A percentile compares a stretch with the other conserved stretches of the same genome.
Conservation (phyloP, 1,140 invertebrate species). For the Triops cancriformis region DNA sequence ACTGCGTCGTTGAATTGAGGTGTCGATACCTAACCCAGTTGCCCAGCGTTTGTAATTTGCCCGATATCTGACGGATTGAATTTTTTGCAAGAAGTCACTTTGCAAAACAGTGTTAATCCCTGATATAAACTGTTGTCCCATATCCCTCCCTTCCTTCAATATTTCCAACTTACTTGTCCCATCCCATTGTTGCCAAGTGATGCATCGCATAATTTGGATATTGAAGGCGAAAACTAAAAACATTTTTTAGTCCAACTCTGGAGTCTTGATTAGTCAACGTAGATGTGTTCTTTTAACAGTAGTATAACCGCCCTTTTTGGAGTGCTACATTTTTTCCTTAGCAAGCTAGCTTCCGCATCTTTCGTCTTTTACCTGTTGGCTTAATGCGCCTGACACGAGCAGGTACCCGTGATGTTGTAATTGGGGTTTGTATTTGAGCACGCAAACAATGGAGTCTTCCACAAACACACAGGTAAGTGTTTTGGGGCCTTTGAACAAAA, state of each 20-base stretch:
- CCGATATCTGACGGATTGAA: too few relatives aligned
- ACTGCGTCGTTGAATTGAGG: too few relatives aligned
- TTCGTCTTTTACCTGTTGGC: background rate
- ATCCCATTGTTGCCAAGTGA: slow-evolving; percentile 1
- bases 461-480: background rate
- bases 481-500: background rate
- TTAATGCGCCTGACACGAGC: background rate
- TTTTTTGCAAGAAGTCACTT: too few relatives aligned
- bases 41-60: too few relatives aligned
- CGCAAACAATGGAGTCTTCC: background rate
- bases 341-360: slow-evolving; percentile 7
- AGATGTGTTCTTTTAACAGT: background rate
- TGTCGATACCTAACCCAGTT: too few relatives aligned
- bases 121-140: background rate
- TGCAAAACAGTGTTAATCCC: background rate
- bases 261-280: background rate
- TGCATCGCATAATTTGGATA: slow-evolving; percentile 11
- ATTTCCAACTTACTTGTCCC: background rate
- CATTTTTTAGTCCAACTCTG: background rate
- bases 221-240: slow-evolving; percentile 1
- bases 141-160: background rate
- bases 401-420: background rate
- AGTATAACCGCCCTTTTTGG: background rate
- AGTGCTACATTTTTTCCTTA: background rate
- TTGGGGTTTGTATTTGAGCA: background rate